Base-by-base conservation (phyloP, 1,140 invertebrate species). In the Aradophagus sp. region DNA sequence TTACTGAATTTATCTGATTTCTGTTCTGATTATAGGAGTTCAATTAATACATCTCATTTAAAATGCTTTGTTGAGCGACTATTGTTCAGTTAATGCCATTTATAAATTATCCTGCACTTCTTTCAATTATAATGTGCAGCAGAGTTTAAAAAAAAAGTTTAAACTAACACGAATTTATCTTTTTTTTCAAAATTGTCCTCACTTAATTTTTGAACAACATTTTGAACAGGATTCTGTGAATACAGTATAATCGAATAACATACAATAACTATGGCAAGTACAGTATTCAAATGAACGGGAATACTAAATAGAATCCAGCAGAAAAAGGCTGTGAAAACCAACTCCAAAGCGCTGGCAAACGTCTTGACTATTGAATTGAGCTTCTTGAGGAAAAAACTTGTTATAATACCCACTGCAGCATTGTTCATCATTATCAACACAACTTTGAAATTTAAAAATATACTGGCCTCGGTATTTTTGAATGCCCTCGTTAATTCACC, bases 331-430 rank as follows among this genome's bases (percentile, higher is more conserved):
- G 95, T 97, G 74, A 98, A 94, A 23, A 97, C 87, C 8, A 98
- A 83, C 83, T 99, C 97, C 63, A 98, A 86, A 19, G 96, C 96
- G 86, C 95, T 95, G 1, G 97, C 96, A 86, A 98, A 98, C 5
- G 95, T 97, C 87, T 99, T 99, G 31, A 98, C 86, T 75, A 98
- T 98, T 5, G 96, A 98, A 85, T 98, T 98, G 48, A 98, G 88
- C 63, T 91, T 94, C 78, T 95, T 94, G 1, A 99, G 86, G 77
- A 98, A 98, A 77, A 98, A 93, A 81, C 95, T 96, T 0, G 96
- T 98, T 0, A 96, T 92, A 72, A 99, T 96, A 14, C 97, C 97
- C 47, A 97, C 92, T 1, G 92, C 89, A 1, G 95, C 93, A 87
- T 95, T 97, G 79, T 98, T 98, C 0, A 95, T 75, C 76, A 97